These are phyloP conservation scores for Cassiopea xamachana DNA, from an alignment of 30 jellyfish, hydroid and myxozoan species.

Conservation along the genomic window DNA sequence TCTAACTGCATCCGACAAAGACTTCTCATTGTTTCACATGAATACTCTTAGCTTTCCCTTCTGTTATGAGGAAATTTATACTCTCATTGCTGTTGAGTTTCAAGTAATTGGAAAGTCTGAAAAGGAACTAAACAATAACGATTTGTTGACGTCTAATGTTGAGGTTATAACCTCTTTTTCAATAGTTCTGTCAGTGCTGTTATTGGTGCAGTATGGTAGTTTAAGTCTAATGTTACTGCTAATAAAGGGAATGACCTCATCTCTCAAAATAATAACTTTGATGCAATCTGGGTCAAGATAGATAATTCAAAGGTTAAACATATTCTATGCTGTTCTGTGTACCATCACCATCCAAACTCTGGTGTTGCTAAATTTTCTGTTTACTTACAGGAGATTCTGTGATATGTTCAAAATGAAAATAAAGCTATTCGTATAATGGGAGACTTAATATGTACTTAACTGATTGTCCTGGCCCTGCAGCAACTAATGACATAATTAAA, in stretches of 20 bases:
- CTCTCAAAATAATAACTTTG: not conserved
- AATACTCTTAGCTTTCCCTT: slow-evolving; percentile 25
- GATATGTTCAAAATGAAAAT: not conserved
- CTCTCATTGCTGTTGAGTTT: slow-evolving; percentile 1
- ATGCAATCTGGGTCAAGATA: slow-evolving; percentile 1
- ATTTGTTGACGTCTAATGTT: slow-evolving; percentile 1
- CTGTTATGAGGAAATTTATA: slow-evolving; percentile 25
- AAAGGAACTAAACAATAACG: slow-evolving; percentile 1
- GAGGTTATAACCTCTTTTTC: slow-evolving; percentile 1
- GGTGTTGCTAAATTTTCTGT: not conserved
- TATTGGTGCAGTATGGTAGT: slow-evolving; percentile 39
- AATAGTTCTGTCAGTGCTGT: slow-evolving; percentile 35
- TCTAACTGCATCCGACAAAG: not conserved
- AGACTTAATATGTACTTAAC: not conserved
- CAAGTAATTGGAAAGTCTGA: slow-evolving; percentile 34
- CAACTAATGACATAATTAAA: not conserved
- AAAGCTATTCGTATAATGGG: not conserved
- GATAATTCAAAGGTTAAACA: not conserved
- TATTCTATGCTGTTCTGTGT: not conserved
- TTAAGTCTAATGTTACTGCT: slow-evolving; percentile 38
- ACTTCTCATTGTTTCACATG: slow-evolving; percentile 20
- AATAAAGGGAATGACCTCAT: slow-evolving; percentile 40
- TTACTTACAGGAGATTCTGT: not conserved
- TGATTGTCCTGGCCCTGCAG: slow-evolving; percentile 2
- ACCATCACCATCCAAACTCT: not conserved